phyloP scores from a whole-genome alignment of 2,113 vertebrate species.

The Eudyptes chrysolophus region DNA sequence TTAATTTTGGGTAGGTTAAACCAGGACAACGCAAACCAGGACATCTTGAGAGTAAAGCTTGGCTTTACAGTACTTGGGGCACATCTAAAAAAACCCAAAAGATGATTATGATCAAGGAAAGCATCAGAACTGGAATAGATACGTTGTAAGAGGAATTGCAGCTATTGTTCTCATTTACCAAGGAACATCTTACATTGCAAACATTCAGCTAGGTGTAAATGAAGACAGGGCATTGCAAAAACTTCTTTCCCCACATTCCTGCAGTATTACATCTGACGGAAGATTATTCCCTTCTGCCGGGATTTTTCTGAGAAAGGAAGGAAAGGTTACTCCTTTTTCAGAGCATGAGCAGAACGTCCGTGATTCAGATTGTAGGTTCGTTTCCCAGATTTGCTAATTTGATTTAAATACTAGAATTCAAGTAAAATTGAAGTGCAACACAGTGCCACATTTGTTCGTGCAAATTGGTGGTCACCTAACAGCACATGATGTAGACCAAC shows the following conservation, averaged over 20 bases:
- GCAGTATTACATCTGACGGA: too few species aligned
- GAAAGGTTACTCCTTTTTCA: background rate
- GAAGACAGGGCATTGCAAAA: background rate
- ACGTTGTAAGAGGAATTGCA: fast-evolving
- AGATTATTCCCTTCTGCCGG: background rate
- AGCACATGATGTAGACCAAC: fast-evolving
- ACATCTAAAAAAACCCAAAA: background rate
- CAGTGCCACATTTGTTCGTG: fast-evolving
- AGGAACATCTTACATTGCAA: background rate
- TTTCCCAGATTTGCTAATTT: background rate
- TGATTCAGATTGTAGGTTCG: background rate
- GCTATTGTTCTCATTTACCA: background rate
- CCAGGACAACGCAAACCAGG: background rate
- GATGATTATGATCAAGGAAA: background rate
- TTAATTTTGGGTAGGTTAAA: background rate
- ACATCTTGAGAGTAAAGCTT: background rate
- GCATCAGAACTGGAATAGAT: background rate
- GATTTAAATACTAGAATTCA: background rate
- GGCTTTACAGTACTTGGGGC: background rate
- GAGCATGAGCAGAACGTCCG: fast-evolving
- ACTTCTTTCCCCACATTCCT: background rate
- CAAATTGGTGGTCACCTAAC: background rate
- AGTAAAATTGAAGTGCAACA: background rate
- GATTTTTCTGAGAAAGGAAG: background rate
- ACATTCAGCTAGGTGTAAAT: background rate